Evolutionary conservation across 2,797 vertebrate genomes (phyloP).

Genomic region (Mormyrops attenuatus): DNA sequence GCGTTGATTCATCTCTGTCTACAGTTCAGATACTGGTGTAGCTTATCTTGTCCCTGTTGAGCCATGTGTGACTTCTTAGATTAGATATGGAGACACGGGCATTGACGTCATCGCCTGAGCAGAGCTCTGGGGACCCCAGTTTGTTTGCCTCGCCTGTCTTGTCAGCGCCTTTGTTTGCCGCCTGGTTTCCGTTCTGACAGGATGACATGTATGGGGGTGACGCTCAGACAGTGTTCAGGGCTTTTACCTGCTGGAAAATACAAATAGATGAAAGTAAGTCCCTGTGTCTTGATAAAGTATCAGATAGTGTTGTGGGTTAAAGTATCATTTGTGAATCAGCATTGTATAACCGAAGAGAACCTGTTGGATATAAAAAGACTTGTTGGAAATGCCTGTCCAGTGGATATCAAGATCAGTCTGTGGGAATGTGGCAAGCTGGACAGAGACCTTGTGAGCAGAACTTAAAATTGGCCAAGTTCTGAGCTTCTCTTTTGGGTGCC

Average conservation of each 20-base stretch:
- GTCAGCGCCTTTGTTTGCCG: constrained; percentile 5
- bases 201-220: background rate
- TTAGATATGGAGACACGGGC: constrained; percentile 33
- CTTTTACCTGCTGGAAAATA: constrained; percentile 1
- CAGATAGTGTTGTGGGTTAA: background rate
- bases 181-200: background rate
- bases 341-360: background rate
- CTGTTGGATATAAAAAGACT: background rate
- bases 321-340: background rate
- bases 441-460: background rate
- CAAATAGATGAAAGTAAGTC: background rate
- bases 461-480: background rate
- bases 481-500: constrained; percentile 6
- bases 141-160: constrained; percentile 29
- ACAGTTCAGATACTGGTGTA: constrained; percentile 1
- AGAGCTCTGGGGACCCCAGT: constrained; percentile 30
- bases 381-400: background rate
- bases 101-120: constrained; percentile 41
- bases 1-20: background rate
- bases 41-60: constrained; percentile 25
- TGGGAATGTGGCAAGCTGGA: background rate
- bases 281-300: background rate
- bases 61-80: constrained; percentile 29
- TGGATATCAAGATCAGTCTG: background rate
- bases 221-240: background rate